Percentiles rank a stretch among this genome's conserved stretches.
Conservation (phyloP, 1,140 invertebrate genomes). For the Archivesica marissinica region DNA sequence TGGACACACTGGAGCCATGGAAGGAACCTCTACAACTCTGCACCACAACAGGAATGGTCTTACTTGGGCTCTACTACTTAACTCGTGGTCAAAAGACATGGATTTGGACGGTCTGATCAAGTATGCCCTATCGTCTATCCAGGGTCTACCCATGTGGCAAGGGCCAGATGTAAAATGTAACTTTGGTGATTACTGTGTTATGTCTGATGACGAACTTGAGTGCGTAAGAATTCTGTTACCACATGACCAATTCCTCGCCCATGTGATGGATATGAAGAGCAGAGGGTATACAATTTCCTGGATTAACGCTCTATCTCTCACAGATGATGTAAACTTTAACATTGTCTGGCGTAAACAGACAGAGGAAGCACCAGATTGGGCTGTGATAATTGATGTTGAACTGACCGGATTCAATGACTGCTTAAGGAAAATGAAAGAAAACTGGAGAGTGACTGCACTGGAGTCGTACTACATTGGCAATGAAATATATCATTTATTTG, state of each 20-base stretch:
- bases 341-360: slow-evolving; percentile 50
- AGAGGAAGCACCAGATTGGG: background rate
- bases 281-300: slow-evolving; percentile 43
- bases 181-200: slow-evolving; percentile 38
- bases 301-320: slow-evolving; percentile 33
- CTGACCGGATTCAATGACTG: background rate
- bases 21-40: slow-evolving; percentile 77
- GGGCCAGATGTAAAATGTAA: background rate
- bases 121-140: slow-evolving; percentile 71
- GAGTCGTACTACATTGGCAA: background rate
- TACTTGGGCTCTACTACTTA: slow-evolving; percentile 78
- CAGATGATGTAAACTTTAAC: slow-evolving; percentile 44
- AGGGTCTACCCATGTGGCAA: slow-evolving; percentile 48
- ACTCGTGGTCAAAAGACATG: slow-evolving; percentile 77
- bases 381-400: slow-evolving; percentile 17
- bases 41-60: slow-evolving; percentile 72
- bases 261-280: slow-evolving; percentile 34
- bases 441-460: background rate
- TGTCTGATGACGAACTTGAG: slow-evolving; percentile 61
- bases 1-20: slow-evolving; percentile 81
- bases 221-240: slow-evolving; percentile 65
- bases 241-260: background rate
- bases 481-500: slow-evolving; percentile 40
- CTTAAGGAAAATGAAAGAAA: slow-evolving; percentile 1
- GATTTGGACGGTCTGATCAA: slow-evolving; percentile 81